Conservation (phyloP, 2,888 invertebrate species). For the Tachina lurida region DNA sequence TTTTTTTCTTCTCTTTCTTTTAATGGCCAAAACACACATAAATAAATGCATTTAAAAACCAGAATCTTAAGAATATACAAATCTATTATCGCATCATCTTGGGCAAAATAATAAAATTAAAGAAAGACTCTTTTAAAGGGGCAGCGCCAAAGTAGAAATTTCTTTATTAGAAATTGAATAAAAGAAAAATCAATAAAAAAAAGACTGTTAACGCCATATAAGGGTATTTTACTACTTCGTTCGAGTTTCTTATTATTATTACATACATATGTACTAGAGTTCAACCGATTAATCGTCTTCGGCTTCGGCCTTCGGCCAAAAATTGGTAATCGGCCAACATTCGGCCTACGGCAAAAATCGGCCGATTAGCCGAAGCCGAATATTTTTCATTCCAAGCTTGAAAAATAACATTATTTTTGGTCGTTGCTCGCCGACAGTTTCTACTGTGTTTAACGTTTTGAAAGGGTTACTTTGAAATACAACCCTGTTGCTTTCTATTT, state of each 20-base stretch:
- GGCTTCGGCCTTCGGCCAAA: too few relatives aligned
- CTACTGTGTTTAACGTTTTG: too few relatives aligned
- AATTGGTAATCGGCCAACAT: too few relatives aligned
- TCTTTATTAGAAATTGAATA: slow-evolving; percentile 48
- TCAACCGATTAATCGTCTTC: too few relatives aligned
- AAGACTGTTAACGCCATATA: slow-evolving; percentile 13
- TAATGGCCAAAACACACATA: slow-evolving; percentile 23
- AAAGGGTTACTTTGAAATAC: too few relatives aligned
- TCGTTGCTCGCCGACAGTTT: too few relatives aligned
- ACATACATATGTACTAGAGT: too few relatives aligned
- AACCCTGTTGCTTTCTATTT: too few relatives aligned
- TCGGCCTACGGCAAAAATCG: too few relatives aligned
- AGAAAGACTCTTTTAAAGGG: slow-evolving; percentile 17
- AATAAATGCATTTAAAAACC: slow-evolving; percentile 49
- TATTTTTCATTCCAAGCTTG: too few relatives aligned
- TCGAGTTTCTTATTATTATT: not conserved
- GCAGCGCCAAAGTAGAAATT: slow-evolving; percentile 47
- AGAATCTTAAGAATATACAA: slow-evolving; percentile 32
- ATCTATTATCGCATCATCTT: slow-evolving; percentile 49
- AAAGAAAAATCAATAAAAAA: slow-evolving; percentile 8
- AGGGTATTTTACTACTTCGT: not conserved
- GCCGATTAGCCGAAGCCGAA: too few relatives aligned
- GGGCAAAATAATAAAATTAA: slow-evolving; percentile 6
- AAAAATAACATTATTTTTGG: too few relatives aligned
- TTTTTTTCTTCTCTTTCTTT: slow-evolving; percentile 21